phyloP scores from a whole-genome alignment of 2,113 vertebrate genomes.

The Chionodraco myersi region DNA sequence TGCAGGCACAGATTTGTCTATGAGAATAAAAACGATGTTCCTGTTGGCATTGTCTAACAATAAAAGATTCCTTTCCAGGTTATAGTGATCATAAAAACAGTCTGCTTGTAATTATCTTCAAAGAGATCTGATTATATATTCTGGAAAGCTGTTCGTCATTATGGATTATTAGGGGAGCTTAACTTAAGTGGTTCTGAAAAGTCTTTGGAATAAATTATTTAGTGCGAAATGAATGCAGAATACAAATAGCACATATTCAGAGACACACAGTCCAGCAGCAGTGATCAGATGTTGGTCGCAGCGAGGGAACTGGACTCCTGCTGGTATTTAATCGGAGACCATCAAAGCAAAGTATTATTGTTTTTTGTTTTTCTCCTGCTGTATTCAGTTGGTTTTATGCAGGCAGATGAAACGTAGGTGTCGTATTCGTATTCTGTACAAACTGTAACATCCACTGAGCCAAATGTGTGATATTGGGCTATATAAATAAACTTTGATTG shows the following conservation, averaged over 20 bases:
- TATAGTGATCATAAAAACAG: background rate
- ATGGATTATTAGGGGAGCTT: constrained; percentile 19
- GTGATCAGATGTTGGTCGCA: background rate
- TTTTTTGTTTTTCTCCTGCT: constrained; percentile 1
- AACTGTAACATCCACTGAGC: too few relatives aligned
- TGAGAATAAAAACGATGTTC: background rate
- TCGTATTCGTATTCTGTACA: too few relatives aligned
- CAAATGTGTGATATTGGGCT: too few relatives aligned
- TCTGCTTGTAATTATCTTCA: constrained; percentile 2
- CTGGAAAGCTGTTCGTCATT: constrained; percentile 12
- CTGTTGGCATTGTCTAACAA: too few relatives aligned
- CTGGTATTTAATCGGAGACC: constrained; percentile 15
- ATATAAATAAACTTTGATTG: too few relatives aligned
- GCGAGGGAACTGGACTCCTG: constrained; percentile 21
- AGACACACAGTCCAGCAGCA: background rate
- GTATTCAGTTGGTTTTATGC: background rate
- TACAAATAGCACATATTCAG: constrained; percentile 19
- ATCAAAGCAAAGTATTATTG: constrained; percentile 2
- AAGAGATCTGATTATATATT: constrained; percentile 15
- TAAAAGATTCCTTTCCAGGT: too few relatives aligned
- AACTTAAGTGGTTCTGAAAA: constrained; percentile 25
- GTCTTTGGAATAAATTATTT: constrained; percentile 2
- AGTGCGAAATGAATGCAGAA: constrained; percentile 12
- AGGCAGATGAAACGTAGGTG: background rate
- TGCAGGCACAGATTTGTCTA: background rate